Evolutionary conservation across 2,888 invertebrate genomes (phyloP).

Genomic region (Hypsopygia costalis): DNA sequence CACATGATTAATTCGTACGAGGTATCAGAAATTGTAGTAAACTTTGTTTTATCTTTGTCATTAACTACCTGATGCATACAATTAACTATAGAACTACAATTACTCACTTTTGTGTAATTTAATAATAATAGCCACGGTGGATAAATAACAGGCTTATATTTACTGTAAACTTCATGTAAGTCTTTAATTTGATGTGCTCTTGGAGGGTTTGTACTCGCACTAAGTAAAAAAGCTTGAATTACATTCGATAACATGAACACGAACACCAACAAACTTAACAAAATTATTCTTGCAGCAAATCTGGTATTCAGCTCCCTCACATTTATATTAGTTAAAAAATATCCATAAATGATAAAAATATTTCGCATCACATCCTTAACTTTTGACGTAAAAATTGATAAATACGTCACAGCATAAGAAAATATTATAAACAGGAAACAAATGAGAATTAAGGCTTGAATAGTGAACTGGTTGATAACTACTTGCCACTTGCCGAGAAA

Average conservation of each 20-base stretch:
- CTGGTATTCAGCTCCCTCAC: not conserved
- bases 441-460: not conserved
- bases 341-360: slow-evolving; percentile 6
- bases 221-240: slow-evolving; percentile 2
- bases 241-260: slow-evolving; percentile 7
- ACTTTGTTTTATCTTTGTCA: not conserved
- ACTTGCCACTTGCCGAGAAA: slow-evolving; percentile 6
- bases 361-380: not conserved
- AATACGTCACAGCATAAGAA: not conserved
- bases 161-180: not conserved
- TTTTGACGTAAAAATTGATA: not conserved
- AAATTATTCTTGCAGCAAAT: not conserved
- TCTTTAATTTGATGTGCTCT: slow-evolving; percentile 1
- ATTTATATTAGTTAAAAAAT: slow-evolving; percentile 2
- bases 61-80: slow-evolving; percentile 1
- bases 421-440: not conserved
- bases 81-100: not conserved
- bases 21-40: slow-evolving; percentile 2
- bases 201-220: slow-evolving; percentile 5
- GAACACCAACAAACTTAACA: slow-evolving; percentile 5
- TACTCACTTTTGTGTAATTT: not conserved
- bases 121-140: not conserved
- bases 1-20: not conserved
- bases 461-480: not conserved
- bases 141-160: slow-evolving; percentile 2